Conservation (phyloP, 1,140 invertebrate species). For the Campodea augens region DNA sequence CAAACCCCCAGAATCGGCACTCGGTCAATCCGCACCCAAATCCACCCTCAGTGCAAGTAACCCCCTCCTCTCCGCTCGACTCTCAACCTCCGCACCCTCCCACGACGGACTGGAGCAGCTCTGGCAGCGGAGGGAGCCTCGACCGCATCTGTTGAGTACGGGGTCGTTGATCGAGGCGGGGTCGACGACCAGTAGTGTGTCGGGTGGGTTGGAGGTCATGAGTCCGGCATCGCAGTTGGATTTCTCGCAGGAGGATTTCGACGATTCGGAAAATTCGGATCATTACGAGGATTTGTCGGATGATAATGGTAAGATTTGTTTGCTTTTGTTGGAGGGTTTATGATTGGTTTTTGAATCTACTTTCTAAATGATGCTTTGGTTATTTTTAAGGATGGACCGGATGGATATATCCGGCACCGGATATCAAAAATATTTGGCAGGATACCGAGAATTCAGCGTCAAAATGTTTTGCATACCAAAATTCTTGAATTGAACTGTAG, state of each 20-base stretch:
- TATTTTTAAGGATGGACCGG: background rate
- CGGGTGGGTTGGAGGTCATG: constrained; percentile 51
- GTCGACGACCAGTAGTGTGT: too few relatives aligned
- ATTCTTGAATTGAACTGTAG: too few relatives aligned
- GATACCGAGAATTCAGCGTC: too few relatives aligned
- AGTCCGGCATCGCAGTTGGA: constrained; percentile 63
- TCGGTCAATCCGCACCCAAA: background rate
- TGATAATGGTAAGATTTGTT: constrained; percentile 39
- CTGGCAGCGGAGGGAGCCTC: constrained; percentile 62
- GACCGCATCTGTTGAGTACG: constrained; percentile 68
- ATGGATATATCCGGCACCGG: too few relatives aligned
- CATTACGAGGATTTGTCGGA: constrained; percentile 70
- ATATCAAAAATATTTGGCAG: too few relatives aligned
- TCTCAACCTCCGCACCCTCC: constrained; percentile 59
- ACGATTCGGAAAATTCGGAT: constrained; percentile 53
- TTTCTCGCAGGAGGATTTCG: constrained; percentile 62
- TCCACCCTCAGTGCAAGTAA: constrained; percentile 11
- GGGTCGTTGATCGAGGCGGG: constrained; percentile 64
- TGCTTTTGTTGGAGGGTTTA: too few relatives aligned
- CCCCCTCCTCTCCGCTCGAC: constrained; percentile 34
- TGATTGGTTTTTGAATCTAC: too few relatives aligned
- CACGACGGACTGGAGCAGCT: constrained; percentile 58
- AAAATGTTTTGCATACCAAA: too few relatives aligned
- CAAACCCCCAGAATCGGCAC: too few relatives aligned
- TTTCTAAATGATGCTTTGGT: too few relatives aligned